Evolutionary conservation across 2,888 invertebrate genomes (phyloP).

Genomic region (Tipula confusa): DNA sequence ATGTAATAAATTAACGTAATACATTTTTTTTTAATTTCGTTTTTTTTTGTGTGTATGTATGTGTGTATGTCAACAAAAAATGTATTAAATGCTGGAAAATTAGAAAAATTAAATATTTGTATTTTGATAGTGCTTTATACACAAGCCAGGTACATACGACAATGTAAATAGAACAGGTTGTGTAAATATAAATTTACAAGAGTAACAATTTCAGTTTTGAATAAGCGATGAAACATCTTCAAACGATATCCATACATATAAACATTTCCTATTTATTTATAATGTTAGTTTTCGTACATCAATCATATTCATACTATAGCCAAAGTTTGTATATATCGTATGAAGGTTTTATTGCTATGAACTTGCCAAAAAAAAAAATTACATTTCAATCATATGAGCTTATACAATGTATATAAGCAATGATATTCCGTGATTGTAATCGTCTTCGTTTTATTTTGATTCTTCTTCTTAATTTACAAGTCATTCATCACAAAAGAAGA

Average conservation of each 20-base stretch:
- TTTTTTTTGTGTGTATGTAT: not conserved
- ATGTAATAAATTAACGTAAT: not conserved
- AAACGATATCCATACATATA: not conserved
- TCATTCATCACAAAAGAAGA: not conserved
- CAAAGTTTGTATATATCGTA: not conserved
- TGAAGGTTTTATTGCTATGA: not conserved
- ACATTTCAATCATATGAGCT: not conserved
- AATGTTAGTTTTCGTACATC: not conserved
- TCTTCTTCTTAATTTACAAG: not conserved
- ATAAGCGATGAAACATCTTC: not conserved
- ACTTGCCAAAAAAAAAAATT: slow-evolving; percentile 3
- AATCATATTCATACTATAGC: not conserved
- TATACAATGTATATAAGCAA: not conserved
- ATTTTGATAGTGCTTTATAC: not conserved
- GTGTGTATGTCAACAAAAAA: not conserved
- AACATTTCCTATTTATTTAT: no score
- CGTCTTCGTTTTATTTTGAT: not conserved
- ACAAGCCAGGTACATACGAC: not conserved
- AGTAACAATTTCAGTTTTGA: not conserved
- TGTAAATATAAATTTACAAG: not conserved
- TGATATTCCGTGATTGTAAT: not conserved
- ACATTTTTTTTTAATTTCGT: not conserved
- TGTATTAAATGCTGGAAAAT: not conserved
- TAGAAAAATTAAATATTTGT: slow-evolving; percentile 12
- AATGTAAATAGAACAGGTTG: not conserved